Evolutionary conservation across 2,113 vertebrate genomes (phyloP).

Genomic region (Rattus rattus): DNA sequence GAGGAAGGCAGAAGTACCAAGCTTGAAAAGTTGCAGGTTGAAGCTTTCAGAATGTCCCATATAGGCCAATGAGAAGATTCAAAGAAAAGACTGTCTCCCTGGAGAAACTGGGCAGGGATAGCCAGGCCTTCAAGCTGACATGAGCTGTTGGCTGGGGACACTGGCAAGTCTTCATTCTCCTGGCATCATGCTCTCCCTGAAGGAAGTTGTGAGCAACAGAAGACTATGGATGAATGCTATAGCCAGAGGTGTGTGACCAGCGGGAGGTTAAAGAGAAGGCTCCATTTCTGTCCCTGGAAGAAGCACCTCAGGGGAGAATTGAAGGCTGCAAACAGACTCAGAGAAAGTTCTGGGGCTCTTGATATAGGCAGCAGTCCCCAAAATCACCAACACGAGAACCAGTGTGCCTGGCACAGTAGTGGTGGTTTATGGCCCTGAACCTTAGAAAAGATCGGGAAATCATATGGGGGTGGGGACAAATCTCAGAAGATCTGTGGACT

Average conservation of each 20-base stretch:
- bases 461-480: not conserved
- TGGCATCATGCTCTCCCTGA: not conserved
- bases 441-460: not conserved
- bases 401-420: not conserved
- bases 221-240: not conserved
- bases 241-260: not conserved
- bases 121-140: not conserved
- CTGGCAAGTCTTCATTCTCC: not conserved
- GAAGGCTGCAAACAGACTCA: not conserved
- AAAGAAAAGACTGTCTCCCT: not conserved
- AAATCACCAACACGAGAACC: not conserved
- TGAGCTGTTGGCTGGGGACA: not conserved
- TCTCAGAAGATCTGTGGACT: fast-evolving
- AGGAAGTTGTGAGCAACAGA: not conserved
- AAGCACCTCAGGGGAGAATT: not conserved
- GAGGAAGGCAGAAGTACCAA: not conserved
- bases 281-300: not conserved
- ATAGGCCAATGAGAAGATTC: not conserved
- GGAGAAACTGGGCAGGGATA: not conserved
- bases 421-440: not conserved
- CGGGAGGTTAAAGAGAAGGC: not conserved
- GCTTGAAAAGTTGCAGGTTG: not conserved
- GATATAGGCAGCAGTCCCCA: not conserved
- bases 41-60: not conserved
- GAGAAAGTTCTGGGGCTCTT: not conserved